Evolutionary conservation across 2,888 invertebrate species (phyloP).

Genomic region (Danaus chrysippus): DNA sequence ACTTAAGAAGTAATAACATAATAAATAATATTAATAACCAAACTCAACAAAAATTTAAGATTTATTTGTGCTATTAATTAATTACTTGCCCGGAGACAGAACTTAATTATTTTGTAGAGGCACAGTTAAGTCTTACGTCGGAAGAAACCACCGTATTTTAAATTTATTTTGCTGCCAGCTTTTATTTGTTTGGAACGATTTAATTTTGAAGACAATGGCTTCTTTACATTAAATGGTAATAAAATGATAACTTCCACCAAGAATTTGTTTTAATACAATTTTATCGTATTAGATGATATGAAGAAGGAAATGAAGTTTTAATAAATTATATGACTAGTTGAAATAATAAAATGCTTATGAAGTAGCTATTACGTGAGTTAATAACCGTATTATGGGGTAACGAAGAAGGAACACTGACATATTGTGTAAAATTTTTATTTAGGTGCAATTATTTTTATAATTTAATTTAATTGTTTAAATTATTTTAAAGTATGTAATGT

Average conservation of each 20-base stretch:
- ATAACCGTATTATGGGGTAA: too few relatives aligned
- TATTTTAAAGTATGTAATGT: too few relatives aligned
- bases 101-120: too few relatives aligned
- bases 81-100: slow-evolving; percentile 57
- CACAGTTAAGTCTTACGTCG: slow-evolving; percentile 56
- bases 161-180: slow-evolving; percentile 43
- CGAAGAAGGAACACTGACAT: too few relatives aligned
- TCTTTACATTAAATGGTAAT: slow-evolving; percentile 31
- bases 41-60: slow-evolving; percentile 60
- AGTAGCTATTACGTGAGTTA: too few relatives aligned
- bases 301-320: background rate
- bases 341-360: too few relatives aligned
- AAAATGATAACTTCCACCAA: slow-evolving; percentile 18
- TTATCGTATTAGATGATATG: background rate
- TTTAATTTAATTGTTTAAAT: too few relatives aligned
- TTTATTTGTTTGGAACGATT: slow-evolving; percentile 41
- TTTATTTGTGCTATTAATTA: slow-evolving; percentile 64
- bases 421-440: too few relatives aligned
- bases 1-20: slow-evolving; percentile 43
- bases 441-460: too few relatives aligned
- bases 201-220: slow-evolving; percentile 40
- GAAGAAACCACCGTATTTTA: slow-evolving; percentile 44
- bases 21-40: slow-evolving; percentile 53
- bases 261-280: slow-evolving; percentile 22
- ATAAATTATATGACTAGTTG: too few relatives aligned